Conservation (phyloP, 35 echinoderm and acorn worm genomes). For the Stichopus chloronotus region DNA sequence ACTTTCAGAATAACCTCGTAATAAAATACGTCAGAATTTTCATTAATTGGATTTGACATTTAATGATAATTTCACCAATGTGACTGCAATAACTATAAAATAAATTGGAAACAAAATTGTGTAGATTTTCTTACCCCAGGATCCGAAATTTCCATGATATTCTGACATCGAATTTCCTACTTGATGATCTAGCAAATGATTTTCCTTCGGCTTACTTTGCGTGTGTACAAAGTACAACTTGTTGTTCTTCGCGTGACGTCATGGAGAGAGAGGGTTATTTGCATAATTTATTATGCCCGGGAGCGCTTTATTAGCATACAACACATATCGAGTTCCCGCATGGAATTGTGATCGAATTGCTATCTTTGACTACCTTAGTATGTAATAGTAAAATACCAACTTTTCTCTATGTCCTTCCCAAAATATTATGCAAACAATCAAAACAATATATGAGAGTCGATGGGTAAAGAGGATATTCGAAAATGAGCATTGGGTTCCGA, state of each 20-base stretch:
- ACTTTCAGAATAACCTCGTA: constrained; percentile 68
- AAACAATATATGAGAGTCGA: constrained; percentile 24
- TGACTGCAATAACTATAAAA: constrained; percentile 58
- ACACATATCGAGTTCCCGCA: constrained; percentile 46
- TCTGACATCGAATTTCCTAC: constrained; percentile 48
- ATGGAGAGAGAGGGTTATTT: constrained; percentile 69
- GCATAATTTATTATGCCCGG: constrained; percentile 94
- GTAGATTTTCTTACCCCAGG: constrained; percentile 70
- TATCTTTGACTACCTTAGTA: constrained; percentile 14
- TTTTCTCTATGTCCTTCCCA: not conserved
- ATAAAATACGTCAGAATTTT: constrained; percentile 78
- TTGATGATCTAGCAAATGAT: constrained; percentile 37
- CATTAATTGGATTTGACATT: constrained; percentile 45
- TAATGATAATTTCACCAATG: constrained; percentile 68
- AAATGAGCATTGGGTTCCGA: not conserved
- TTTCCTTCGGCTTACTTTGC: constrained; percentile 35
- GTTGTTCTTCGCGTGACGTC: constrained; percentile 89
- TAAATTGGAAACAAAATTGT: constrained; percentile 55
- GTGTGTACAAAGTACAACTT: constrained; percentile 64
- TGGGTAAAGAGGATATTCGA: constrained; percentile 28
- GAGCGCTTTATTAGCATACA: constrained; percentile 58
- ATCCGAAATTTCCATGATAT: constrained; percentile 88
- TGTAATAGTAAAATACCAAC: constrained; percentile 16
- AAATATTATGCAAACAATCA: constrained; percentile 53
- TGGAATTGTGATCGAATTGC: constrained; percentile 35